Base-by-base conservation (phyloP, 2,113 vertebrate genomes). In the Microtus ochrogaster region DNA sequence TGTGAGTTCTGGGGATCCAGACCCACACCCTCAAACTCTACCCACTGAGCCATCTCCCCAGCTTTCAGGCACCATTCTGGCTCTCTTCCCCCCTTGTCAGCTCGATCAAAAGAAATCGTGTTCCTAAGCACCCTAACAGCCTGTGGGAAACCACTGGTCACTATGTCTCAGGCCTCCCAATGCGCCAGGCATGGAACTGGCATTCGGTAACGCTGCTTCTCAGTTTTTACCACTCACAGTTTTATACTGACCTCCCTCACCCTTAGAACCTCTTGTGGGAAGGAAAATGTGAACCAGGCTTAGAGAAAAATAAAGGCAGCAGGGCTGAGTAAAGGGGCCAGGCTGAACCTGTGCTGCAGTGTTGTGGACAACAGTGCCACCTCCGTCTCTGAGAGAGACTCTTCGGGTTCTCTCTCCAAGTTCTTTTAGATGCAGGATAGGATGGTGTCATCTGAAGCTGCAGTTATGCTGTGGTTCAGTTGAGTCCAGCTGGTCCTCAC, bases 331-430 rank as follows among this genome's bases (percentile, higher is more conserved):
- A 73, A 61, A 24, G 77, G 73, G 33, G 74, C 28, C 36, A 49
- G 85, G 41, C 5, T 65, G 39, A 66, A 16, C 47, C 70, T 17
- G 14, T 58, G 22, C 11, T 5, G 72, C 28, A 49, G 47, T 4
- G 13, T 49, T 5, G 2, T 0, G 1, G 47, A 65, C 11, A 16
- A 55, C 28, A 58, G 28, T 7, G 9, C 33, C 41, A 33, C 33
- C 58, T 76, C 74, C 47, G 36, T 79, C 74, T 74, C 66, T 22
- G 65, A 3, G 47, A 39, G 79, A 79, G 47, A 76, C n/a, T 7
- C 33, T 41, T 26, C 0, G 3, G 36, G 17, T 44, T 84, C 94
- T 89, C 55, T 89, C 94, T 89, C 47, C 86, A 26, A 3, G 74
- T 22, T 85, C 24, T 44, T 28, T 84, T 68, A 70, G n/a, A 36